Evolutionary conservation across 2,888 invertebrate genomes (phyloP).

Genomic region (Chalcosyrphus nemorum): DNA sequence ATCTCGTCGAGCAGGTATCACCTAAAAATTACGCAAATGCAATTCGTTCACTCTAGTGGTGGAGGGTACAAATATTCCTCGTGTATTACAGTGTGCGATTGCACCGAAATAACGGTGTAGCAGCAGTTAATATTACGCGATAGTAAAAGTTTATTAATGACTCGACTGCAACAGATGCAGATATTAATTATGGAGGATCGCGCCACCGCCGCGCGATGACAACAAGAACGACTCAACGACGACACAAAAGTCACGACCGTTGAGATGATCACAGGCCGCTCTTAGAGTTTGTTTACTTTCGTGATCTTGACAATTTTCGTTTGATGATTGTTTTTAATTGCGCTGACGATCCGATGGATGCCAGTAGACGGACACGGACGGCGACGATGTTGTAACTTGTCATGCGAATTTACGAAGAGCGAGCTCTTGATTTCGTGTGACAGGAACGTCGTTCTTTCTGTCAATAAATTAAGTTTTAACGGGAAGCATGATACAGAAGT

Average conservation of each 20-base stretch:
- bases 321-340: conserved; percentile 72
- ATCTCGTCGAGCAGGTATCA: conserved; percentile 44
- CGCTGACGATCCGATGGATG: conserved; percentile 57
- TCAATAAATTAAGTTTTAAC: conserved; percentile 51
- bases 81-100: conserved; percentile 39
- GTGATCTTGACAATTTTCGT: conserved; percentile 71
- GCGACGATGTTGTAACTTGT: conserved; percentile 54
- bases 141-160: conserved; percentile 70
- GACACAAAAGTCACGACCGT: not conserved
- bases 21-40: conserved; percentile 67
- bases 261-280: no score
- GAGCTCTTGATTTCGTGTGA: conserved; percentile 37
- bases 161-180: conserved; percentile 47
- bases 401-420: conserved; percentile 48
- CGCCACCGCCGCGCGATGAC: not conserved
- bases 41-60: conserved; percentile 32
- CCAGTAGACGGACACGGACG: no score
- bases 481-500: conserved; percentile 45
- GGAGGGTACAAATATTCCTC: not conserved
- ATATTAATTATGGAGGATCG: conserved; percentile 60
- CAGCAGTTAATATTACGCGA: conserved; percentile 62
- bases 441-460: not conserved
- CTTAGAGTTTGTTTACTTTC: conserved; percentile 68
- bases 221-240: not conserved
- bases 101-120: conserved; percentile 64